Conservation (phyloP, 2,888 invertebrate species). For the Drosophila parthenogenetica region DNA sequence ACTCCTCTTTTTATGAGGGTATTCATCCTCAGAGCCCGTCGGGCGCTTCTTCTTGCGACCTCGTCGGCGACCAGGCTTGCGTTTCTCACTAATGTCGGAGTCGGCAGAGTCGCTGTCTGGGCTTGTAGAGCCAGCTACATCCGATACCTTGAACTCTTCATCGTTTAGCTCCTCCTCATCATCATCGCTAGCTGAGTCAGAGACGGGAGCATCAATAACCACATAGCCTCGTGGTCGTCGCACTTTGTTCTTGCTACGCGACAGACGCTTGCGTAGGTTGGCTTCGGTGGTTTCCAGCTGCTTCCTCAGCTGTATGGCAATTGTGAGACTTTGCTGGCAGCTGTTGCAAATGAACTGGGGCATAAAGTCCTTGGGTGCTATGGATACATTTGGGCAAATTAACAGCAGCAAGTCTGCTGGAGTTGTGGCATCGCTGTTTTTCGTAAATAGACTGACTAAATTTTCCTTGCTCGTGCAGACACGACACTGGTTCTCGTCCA, state of each 20-base stretch:
- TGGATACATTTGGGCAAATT: conserved; percentile 84
- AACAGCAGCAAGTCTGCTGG: conserved; percentile 84
- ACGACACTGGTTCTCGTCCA: conserved; percentile 84
- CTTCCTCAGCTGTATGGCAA: conserved; percentile 83
- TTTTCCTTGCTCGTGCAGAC: conserved; percentile 82
- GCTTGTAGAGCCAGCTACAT: conserved; percentile 77
- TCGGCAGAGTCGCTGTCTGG: conserved; percentile 80
- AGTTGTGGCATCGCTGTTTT: conserved; percentile 67
- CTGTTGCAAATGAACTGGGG: conserved; percentile 84
- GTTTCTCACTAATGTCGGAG: conserved; percentile 77
- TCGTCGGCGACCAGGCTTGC: conserved; percentile 66
- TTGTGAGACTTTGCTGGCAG: conserved; percentile 83
- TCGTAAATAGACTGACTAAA: conserved; percentile 82
- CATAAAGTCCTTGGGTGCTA: conserved; percentile 84
- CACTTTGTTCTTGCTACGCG: conserved; percentile 84
- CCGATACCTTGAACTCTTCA: conserved; percentile 84
- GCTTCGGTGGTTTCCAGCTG: conserved; percentile 84
- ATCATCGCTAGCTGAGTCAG: conserved; percentile 80
- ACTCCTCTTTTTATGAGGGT: conserved; percentile 52
- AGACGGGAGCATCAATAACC: conserved; percentile 84
- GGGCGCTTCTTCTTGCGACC: conserved; percentile 61
- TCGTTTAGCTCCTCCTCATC: conserved; percentile 79
- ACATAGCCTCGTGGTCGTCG: conserved; percentile 83
- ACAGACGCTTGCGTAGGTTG: conserved; percentile 83
- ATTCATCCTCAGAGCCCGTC: conserved; percentile 43